phyloP scores from a whole-genome alignment of 1,140 invertebrate genomes.

The Oncopeltus fasciatus region DNA sequence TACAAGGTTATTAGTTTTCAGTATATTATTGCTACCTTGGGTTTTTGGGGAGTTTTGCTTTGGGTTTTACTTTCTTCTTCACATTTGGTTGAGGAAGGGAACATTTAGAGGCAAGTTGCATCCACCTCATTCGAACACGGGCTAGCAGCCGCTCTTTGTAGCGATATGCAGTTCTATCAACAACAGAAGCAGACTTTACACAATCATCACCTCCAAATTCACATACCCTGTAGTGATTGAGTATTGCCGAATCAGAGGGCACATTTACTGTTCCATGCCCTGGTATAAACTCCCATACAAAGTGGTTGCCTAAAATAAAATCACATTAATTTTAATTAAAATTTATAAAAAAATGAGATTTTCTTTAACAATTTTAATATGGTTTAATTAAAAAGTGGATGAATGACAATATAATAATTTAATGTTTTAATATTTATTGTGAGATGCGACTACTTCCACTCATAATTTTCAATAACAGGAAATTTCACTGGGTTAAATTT shows the following conservation, averaged over 20 bases:
- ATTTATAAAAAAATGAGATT: too few relatives aligned
- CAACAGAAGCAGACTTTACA: conserved; percentile 51
- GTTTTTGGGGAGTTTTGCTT: background rate
- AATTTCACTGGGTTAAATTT: too few relatives aligned
- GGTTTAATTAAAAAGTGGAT: too few relatives aligned
- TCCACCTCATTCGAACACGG: conserved; percentile 37
- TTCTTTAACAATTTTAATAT: too few relatives aligned
- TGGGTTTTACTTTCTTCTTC: background rate
- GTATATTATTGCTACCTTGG: background rate
- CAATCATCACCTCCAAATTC: conserved; percentile 78
- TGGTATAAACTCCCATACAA: conserved; percentile 79
- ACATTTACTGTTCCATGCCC: conserved; percentile 61
- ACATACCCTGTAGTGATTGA: conserved; percentile 81
- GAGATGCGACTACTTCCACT: too few relatives aligned
- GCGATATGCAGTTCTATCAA: conserved; percentile 50
- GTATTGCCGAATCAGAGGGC: conserved; percentile 60
- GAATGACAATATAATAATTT: too few relatives aligned
- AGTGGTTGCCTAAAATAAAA: too few relatives aligned
- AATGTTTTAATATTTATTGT: too few relatives aligned
- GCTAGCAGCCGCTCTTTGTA: conserved; percentile 40
- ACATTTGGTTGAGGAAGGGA: background rate
- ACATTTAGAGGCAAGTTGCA: background rate
- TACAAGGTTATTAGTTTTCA: too few relatives aligned
- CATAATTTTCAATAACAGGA: too few relatives aligned
- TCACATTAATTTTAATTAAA: too few relatives aligned